phyloP scores from a whole-genome alignment of 2,797 vertebrate genomes.

The Sebastolobus altivelis region DNA sequence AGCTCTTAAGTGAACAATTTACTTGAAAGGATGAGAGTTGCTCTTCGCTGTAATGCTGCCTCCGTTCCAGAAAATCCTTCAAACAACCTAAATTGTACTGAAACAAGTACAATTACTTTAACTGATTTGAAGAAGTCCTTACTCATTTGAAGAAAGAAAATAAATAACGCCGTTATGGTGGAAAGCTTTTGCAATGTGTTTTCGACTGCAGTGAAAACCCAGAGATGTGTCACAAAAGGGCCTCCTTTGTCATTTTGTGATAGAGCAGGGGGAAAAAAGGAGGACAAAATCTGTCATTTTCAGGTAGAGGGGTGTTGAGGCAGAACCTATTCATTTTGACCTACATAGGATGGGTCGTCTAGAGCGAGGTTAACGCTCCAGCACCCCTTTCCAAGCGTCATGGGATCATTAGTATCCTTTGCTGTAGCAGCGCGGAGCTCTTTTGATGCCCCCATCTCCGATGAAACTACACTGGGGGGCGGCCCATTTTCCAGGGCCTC shows the following conservation, averaged over 20 bases:
- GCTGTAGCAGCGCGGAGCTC: conserved; percentile 57
- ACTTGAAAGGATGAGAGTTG: conserved; percentile 8
- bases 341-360: conserved; percentile 79
- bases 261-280: conserved; percentile 48
- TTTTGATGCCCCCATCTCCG: conserved; percentile 70
- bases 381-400: conserved; percentile 64
- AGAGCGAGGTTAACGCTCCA: conserved; percentile 75
- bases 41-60: neutral
- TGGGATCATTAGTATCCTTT: conserved; percentile 79
- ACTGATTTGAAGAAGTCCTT: conserved; percentile 17
- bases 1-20: conserved; percentile 25
- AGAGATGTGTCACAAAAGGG: conserved; percentile 47
- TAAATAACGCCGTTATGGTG: neutral
- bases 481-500: conserved; percentile 67
- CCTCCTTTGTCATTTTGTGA: conserved; percentile 58
- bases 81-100: conserved; percentile 30
- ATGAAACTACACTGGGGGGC: conserved; percentile 59
- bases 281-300: conserved; percentile 75
- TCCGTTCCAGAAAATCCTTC: conserved; percentile 19
- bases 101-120: conserved; percentile 25
- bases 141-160: conserved; percentile 14
- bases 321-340: conserved; percentile 82
- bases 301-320: conserved; percentile 74
- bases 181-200: conserved; percentile 13
- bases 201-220: conserved; percentile 27